Conservation (phyloP, 2,888 invertebrate species). For the Thecophora atra region DNA sequence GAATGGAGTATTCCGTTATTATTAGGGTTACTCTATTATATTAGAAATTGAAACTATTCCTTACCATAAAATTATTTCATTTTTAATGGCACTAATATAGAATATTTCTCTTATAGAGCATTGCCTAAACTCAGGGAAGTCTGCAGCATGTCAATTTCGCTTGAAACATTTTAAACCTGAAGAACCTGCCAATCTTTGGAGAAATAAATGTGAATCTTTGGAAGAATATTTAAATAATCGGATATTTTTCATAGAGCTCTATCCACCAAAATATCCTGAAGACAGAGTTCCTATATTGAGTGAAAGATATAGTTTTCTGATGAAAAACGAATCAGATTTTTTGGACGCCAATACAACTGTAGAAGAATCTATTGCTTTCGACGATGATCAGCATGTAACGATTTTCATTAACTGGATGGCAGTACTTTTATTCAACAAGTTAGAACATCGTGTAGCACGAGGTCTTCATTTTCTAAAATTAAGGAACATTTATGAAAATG, state of each 20-base stretch:
- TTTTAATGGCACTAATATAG: not conserved
- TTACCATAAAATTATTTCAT: not conserved
- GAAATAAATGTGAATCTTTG: conserved; percentile 15
- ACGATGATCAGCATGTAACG: conserved; percentile 61
- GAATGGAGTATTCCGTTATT: too few species aligned
- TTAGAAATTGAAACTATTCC: too few species aligned
- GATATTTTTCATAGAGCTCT: conserved; percentile 57
- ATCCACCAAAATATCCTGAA: conserved; percentile 50
- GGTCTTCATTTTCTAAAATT: conserved; percentile 64
- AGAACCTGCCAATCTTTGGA: too few species aligned
- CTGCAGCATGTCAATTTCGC: conserved; percentile 62
- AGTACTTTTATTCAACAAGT: conserved; percentile 54
- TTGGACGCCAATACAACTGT: conserved; percentile 58
- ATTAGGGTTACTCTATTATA: too few species aligned
- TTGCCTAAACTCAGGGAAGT: conserved; percentile 60
- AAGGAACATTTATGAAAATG: conserved; percentile 61
- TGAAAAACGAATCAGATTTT: conserved; percentile 63
- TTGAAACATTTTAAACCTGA: conserved; percentile 44
- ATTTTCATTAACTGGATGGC: conserved; percentile 62
- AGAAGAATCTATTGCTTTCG: conserved; percentile 64
- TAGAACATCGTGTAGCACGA: conserved; percentile 44
- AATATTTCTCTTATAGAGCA: too few species aligned
- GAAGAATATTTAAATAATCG: conserved; percentile 47
- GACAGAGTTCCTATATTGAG: conserved; percentile 53
- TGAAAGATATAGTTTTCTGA: conserved; percentile 60